Percentiles rank a stretch among this genome's conserved stretches.
Evolutionary conservation across 1,140 invertebrate species (phyloP).

Genomic region (Lerema accius): DNA sequence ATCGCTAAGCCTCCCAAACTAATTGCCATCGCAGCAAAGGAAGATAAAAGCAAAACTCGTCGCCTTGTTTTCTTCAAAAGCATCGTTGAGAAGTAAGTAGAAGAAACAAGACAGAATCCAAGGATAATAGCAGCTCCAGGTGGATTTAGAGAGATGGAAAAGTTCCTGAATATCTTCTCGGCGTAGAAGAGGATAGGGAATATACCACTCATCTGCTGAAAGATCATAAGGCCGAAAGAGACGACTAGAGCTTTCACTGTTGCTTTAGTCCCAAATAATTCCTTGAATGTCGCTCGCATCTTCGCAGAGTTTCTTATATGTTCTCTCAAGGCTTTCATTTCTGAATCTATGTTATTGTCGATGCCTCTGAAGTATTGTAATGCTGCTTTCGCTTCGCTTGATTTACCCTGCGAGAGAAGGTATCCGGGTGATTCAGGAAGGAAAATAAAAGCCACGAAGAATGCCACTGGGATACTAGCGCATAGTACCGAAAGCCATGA

Average conservation of each 20-base stretch:
- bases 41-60: constrained; percentile 87
- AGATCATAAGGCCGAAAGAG: constrained; percentile 88
- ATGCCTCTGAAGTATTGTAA: constrained; percentile 87
- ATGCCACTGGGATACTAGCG: constrained; percentile 86
- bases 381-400: constrained; percentile 84
- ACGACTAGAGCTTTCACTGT: constrained; percentile 82
- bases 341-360: constrained; percentile 86
- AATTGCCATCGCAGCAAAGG: constrained; percentile 84
- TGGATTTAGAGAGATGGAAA: constrained; percentile 79
- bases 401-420: constrained; percentile 79
- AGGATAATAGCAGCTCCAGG: constrained; percentile 85
- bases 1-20: constrained; percentile 84
- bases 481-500: constrained; percentile 86
- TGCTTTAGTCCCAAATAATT: constrained; percentile 73
- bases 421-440: constrained; percentile 91
- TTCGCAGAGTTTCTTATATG: constrained; percentile 66
- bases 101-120: constrained; percentile 87
- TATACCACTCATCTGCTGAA: constrained; percentile 92
- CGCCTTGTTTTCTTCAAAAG: constrained; percentile 89
- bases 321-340: constrained; percentile 84
- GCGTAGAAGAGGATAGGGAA: constrained; percentile 92
- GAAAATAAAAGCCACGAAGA: constrained; percentile 87
- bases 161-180: constrained; percentile 85
- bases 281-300: constrained; percentile 70
- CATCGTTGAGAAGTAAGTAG: constrained; percentile 87